Evolutionary conservation across 2,113 vertebrate species (phyloP).

Genomic region (Ahaetulla prasina): DNA sequence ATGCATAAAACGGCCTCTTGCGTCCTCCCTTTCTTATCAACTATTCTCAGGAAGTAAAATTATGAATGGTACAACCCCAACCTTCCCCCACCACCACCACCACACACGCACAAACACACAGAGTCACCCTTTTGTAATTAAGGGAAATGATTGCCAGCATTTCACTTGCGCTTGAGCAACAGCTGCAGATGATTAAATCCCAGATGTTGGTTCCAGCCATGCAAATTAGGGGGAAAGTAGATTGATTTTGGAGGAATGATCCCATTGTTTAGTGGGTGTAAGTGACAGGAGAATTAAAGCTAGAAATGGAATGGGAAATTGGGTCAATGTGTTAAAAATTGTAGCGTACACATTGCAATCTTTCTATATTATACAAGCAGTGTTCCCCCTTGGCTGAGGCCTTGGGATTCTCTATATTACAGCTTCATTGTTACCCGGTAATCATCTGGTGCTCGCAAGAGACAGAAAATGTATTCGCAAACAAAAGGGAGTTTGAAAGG

Average conservation of each 20-base stretch:
- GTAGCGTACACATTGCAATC: neutral
- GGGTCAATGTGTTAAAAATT: neutral
- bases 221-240: constrained; percentile 8
- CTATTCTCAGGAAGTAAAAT: neutral
- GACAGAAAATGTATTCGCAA: constrained; percentile 31
- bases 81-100: neutral
- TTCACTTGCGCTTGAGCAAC: constrained; percentile 10
- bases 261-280: neutral
- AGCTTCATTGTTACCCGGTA: constrained; percentile 27
- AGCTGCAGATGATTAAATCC: constrained; percentile 26
- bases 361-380: constrained; percentile 22
- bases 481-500: constrained; percentile 32
- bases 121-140: neutral
- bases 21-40: neutral
- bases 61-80: neutral
- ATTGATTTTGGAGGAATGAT: constrained; percentile 11
- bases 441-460: constrained; percentile 10
- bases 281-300: neutral
- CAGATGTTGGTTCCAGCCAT: constrained; percentile 18
- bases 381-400: neutral
- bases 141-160: neutral
- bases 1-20: neutral
- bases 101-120: too few relatives aligned
- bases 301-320: constrained; percentile 17
- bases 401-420: neutral